Conservation (phyloP, 2,113 vertebrate species). For the Gasterosteus aculeatus region DNA sequence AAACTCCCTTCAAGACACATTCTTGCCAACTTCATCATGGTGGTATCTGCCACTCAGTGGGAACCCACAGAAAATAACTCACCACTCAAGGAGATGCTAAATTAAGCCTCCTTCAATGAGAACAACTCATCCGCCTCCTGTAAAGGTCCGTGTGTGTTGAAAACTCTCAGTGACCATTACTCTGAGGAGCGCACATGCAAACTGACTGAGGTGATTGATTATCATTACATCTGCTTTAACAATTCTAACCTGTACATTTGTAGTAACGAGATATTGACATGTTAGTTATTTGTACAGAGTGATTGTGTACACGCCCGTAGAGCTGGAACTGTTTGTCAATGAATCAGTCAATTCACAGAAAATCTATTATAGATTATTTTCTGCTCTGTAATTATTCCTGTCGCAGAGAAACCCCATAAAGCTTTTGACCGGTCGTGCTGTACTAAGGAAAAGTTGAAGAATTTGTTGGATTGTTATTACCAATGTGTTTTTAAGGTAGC, state of each 20-base stretch:
- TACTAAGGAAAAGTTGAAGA: too few species aligned
- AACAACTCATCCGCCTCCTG: slow-evolving; percentile 26
- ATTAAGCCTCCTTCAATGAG: slow-evolving; percentile 40
- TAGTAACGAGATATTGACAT: background rate
- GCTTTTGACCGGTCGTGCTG: background rate
- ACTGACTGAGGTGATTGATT: background rate
- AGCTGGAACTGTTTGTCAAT: background rate
- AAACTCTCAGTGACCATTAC: slow-evolving; percentile 13
- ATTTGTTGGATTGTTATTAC: background rate
- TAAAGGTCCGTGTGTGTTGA: background rate
- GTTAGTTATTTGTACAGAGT: background rate
- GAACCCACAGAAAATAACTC: slow-evolving; percentile 18
- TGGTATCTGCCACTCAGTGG: background rate
- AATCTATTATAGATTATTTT: background rate
- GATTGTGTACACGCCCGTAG: background rate
- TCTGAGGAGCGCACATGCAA: background rate
- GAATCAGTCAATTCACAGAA: background rate
- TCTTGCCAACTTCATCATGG: background rate
- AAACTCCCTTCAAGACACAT: background rate
- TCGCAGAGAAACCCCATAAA: background rate
- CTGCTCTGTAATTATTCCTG: background rate
- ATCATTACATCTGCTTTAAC: background rate
- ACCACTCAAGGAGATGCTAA: slow-evolving; percentile 13
- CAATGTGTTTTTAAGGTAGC: background rate
- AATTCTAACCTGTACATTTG: background rate